Evolutionary conservation across 2,888 invertebrate species (phyloP).

Genomic region (Torymus aiolomorphi): DNA sequence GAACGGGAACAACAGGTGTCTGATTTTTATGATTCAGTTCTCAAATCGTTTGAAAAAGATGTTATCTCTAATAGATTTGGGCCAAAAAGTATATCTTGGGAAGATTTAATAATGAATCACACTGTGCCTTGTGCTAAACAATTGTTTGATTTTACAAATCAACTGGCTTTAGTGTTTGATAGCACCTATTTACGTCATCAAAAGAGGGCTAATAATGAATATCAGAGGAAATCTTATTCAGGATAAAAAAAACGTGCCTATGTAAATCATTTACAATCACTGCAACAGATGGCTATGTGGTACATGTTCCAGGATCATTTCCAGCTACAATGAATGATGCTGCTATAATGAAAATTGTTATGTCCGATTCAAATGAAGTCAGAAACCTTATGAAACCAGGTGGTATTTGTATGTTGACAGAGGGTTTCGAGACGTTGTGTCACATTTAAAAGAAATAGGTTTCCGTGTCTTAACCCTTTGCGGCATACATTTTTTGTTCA

Average conservation of each 20-base stretch:
- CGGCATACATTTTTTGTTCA: no score
- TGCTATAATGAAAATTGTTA: no score
- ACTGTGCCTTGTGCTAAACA: constrained; percentile 39
- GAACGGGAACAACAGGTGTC: constrained; percentile 52
- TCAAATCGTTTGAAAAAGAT: constrained; percentile 55
- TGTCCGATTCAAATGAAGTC: no score
- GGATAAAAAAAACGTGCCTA: constrained; percentile 51
- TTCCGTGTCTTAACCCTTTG: constrained; percentile 57
- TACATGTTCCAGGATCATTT: constrained; percentile 52
- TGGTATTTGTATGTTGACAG: no score
- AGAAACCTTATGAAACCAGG: no score
- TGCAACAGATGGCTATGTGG: constrained; percentile 52
- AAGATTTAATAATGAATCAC: constrained; percentile 45
- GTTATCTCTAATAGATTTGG: constrained; percentile 51
- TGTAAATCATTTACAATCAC: constrained; percentile 56
- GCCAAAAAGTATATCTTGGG: constrained; percentile 25
- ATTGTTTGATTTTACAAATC: constrained; percentile 31
- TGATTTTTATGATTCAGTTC: constrained; percentile 40
- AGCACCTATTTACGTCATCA: constrained; percentile 54
- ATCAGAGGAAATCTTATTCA: no score
- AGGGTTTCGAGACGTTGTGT: constrained; percentile 47
- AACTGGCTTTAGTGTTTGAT: constrained; percentile 50
- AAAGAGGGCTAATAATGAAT: constrained; percentile 57
- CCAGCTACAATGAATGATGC: constrained; percentile 52
- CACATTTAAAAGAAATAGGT: constrained; percentile 42